phyloP scores from a whole-genome alignment of 2,113 vertebrate genomes.

The Petroica traversi region DNA sequence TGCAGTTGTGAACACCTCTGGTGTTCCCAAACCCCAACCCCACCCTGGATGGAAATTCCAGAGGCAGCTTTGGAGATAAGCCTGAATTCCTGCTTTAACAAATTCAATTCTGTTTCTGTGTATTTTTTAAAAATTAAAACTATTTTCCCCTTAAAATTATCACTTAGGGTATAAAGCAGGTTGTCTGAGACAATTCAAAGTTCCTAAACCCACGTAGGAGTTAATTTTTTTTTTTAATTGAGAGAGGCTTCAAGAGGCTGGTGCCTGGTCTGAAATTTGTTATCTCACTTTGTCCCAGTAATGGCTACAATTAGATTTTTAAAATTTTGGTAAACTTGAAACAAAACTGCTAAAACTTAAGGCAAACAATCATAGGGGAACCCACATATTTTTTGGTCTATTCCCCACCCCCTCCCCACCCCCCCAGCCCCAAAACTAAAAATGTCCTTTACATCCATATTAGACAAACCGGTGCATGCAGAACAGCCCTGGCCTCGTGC shows the following conservation, averaged over 20 bases:
- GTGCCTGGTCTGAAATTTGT: not conserved
- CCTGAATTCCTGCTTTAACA: not conserved
- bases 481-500: not conserved
- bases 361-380: not conserved
- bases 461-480: fast-evolving
- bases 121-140: not conserved
- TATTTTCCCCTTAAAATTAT: not conserved
- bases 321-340: not conserved
- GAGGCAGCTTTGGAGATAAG: not conserved
- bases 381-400: not conserved
- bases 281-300: not conserved
- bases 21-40: not conserved
- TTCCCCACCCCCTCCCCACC: too few relatives aligned
- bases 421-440: not conserved
- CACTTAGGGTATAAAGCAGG: not conserved
- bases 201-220: not conserved
- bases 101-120: not conserved
- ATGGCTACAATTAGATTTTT: not conserved
- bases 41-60: not conserved
- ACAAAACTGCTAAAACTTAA: not conserved
- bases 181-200: not conserved
- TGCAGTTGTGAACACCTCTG: not conserved
- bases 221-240: not conserved
- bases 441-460: not conserved
- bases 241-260: not conserved